Evolutionary conservation across 1,140 invertebrate genomes (phyloP).

Genomic region (Galleria mellonella): DNA sequence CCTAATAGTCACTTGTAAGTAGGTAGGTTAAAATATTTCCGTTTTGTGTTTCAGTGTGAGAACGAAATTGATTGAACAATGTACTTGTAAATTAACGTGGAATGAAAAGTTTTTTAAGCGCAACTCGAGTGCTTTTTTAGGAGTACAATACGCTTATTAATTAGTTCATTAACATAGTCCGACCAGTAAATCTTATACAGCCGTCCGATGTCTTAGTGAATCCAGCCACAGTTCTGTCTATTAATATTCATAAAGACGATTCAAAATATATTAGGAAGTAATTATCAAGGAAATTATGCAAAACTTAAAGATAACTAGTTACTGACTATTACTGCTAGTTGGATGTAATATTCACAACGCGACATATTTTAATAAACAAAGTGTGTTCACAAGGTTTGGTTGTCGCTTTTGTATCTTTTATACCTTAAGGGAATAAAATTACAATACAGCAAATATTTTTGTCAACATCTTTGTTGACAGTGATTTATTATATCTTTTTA

Average conservation of each 20-base stretch:
- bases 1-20: not conserved
- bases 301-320: slow-evolving; percentile 29
- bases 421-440: slow-evolving; percentile 13
- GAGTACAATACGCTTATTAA: slow-evolving; percentile 57
- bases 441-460: slow-evolving; percentile 27
- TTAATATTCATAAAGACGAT: slow-evolving; percentile 10
- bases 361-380: slow-evolving; percentile 46
- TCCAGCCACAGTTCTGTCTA: not conserved
- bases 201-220: slow-evolving; percentile 29
- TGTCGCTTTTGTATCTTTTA: slow-evolving; percentile 22
- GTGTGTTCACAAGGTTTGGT: not conserved
- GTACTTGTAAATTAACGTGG: no score
- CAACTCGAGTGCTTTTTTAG: slow-evolving; percentile 23
- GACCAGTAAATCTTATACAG: slow-evolving; percentile 27
- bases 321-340: slow-evolving; percentile 37
- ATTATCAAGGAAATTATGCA: no score
- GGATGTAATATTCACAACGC: slow-evolving; percentile 31
- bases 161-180: slow-evolving; percentile 25
- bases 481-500: slow-evolving; percentile 49
- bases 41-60: no score
- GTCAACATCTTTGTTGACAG: slow-evolving; percentile 46
- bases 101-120: slow-evolving; percentile 70
- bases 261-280: no score
- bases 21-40: not conserved
- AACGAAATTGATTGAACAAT: no score